Evolutionary conservation across 2,888 invertebrate species (phyloP).

Genomic region (Drosophila helvetica): DNA sequence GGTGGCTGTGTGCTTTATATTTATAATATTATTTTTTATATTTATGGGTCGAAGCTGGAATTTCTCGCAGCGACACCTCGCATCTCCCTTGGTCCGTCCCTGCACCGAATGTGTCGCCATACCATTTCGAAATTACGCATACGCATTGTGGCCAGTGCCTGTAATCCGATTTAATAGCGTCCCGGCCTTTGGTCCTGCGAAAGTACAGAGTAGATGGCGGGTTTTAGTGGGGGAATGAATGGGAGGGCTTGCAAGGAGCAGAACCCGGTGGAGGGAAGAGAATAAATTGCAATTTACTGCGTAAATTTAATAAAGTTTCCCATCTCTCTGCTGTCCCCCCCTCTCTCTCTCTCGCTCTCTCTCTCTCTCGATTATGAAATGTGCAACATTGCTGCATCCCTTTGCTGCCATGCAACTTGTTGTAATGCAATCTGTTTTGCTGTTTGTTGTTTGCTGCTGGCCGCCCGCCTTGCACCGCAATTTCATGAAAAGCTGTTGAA

Average conservation of each 20-base stretch:
- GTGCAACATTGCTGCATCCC: conserved; percentile 27
- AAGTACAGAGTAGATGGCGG: not conserved
- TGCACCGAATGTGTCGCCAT: not conserved
- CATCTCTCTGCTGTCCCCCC: conserved; percentile 1
- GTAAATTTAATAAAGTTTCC: conserved; percentile 67
- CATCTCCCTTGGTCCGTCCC: not conserved
- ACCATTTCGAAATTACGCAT: conserved; percentile 53
- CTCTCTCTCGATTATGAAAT: conserved; percentile 4
- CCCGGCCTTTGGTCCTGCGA: not conserved
- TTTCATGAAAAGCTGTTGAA: conserved; percentile 66
- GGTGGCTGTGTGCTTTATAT: not conserved
- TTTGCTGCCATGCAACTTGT: conserved; percentile 29
- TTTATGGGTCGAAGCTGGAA: not conserved
- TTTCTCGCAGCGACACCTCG: not conserved
- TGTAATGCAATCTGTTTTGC: conserved; percentile 65
- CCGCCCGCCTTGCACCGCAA: conserved; percentile 52
- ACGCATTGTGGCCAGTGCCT: conserved; percentile 48
- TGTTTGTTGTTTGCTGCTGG: conserved; percentile 26
- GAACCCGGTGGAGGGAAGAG: conserved; percentile 44
- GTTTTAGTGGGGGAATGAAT: not conserved
- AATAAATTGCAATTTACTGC: conserved; percentile 72
- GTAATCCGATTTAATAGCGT: conserved; percentile 26
- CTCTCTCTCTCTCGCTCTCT: conserved; percentile 4
- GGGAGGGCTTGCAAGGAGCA: no score
- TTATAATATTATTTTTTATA: not conserved